Base-by-base conservation (phyloP, 1,140 invertebrate genomes). In the Holotrichia oblita region DNA sequence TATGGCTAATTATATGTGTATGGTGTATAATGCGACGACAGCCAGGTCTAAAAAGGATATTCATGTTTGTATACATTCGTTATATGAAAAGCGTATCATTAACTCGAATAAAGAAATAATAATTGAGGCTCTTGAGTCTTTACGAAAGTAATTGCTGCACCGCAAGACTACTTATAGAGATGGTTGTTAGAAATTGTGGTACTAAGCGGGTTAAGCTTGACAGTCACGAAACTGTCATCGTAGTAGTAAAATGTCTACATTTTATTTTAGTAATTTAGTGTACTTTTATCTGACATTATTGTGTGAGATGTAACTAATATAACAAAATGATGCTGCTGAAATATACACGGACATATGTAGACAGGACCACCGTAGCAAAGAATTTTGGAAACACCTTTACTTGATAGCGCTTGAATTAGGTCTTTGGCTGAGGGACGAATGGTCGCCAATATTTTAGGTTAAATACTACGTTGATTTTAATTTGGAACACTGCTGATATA, bases 1-100 rank as follows among this genome's bases (percentile, higher is more conserved):
- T 55, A 55, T 17, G 48, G 48, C 48, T 55, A 55, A 55, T 55
- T 55, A 55, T 55, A 55, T n/a, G 48, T n/a, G 48, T 55, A 55
- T 17, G 17, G 14, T 14, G n/a, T 17, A 17, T 17, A 14, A 17
- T 3, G 17, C 48, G 48, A 17, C 48, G 48, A 6, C 12, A 6
- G n/a, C 10, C 3, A 48, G 17, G 48, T 55, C 48, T 55, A 55
- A 55, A 55, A 55, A 17, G 48, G 48, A 55, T 55, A 55, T 17
- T 55, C 48, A 55, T 55, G 48, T 55, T 55, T 55, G 14, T 55
- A 55, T 55, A 55, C 48, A 17, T 55, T 55, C 48, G 48, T 55
- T 55, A 55, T 55, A 17, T 55, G 48, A 55, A 55, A 55, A 55
- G 48, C 12, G 48, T 55, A 55, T 55, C 48, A 55, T 55, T 55